These are phyloP conservation scores for Rotaria socialis DNA, from an alignment of 2,888 invertebrate species.

Conservation along the genomic window DNA sequence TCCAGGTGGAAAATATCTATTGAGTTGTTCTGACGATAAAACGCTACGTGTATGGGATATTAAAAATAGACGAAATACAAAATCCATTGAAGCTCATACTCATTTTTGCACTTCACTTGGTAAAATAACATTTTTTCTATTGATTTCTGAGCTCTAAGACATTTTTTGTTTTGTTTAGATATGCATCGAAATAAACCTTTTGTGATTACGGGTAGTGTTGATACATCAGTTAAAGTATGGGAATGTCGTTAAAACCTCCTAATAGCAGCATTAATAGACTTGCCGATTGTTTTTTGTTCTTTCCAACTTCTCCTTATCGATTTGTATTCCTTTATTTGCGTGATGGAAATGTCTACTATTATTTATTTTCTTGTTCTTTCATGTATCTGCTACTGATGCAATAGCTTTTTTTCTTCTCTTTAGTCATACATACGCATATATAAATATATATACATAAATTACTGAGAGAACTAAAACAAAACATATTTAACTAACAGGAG, in stretches of 20 bases:
- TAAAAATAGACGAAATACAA: conserved; percentile 87
- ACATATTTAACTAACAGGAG: background rate
- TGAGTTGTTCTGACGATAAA: conserved; percentile 97
- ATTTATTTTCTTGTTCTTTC: conserved; percentile 38
- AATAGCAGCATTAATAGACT: background rate
- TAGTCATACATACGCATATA: conserved; percentile 17
- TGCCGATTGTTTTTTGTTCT: background rate
- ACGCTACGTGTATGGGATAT: conserved; percentile 96
- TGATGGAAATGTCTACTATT: conserved; percentile 36
- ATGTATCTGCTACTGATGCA: conserved; percentile 20
- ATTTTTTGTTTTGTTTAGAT: conserved; percentile 63
- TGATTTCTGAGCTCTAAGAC: too few relatives aligned
- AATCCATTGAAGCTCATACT: conserved; percentile 93
- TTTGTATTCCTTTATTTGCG: conserved; percentile 34
- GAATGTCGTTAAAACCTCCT: conserved; percentile 80
- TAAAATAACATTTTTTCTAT: background rate
- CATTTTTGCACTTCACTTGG: conserved; percentile 89
- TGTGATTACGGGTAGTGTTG: conserved; percentile 97
- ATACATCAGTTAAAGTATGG: conserved; percentile 99
- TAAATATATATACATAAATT: background rate
- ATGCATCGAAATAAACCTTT: conserved; percentile 95
- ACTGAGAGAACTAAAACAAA: background rate
- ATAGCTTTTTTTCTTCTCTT: background rate
- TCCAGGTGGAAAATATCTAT: conserved; percentile 92
- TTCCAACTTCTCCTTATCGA: background rate